Evolutionary conservation across 2,797 vertebrate genomes (phyloP).

Genomic region (Amazonetta brasiliensis): DNA sequence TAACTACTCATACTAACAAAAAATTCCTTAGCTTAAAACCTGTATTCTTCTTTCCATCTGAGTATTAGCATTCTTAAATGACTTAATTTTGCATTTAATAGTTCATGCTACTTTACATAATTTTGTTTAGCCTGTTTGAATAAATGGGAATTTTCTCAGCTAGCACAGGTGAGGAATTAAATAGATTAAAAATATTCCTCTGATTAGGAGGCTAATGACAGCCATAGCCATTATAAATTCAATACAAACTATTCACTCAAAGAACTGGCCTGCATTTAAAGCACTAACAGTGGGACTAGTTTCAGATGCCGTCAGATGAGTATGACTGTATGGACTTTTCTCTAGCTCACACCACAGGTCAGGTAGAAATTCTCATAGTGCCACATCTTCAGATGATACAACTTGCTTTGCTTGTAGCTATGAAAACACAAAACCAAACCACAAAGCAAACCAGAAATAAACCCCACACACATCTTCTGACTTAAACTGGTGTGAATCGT

Average conservation of each 20-base stretch:
- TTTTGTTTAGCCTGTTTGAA: background rate
- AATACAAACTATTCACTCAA: background rate
- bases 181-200: background rate
- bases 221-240: background rate
- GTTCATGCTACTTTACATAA: background rate
- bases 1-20: constrained; percentile 1
- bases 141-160: background rate
- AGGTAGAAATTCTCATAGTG: background rate
- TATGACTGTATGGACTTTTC: background rate
- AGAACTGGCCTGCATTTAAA: background rate
- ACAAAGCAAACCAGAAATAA: background rate
- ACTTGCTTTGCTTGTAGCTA: background rate
- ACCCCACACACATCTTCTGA: background rate
- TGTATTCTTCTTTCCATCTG: background rate
- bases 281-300: background rate
- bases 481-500: background rate
- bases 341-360: background rate
- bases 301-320: background rate
- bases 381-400: background rate
- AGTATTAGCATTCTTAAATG: background rate
- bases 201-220: background rate
- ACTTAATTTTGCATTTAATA: background rate
- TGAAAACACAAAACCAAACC: background rate
- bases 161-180: background rate
- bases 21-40: background rate